Conservation (phyloP, 1,140 invertebrate genomes). For the Eumaeus atala region DNA sequence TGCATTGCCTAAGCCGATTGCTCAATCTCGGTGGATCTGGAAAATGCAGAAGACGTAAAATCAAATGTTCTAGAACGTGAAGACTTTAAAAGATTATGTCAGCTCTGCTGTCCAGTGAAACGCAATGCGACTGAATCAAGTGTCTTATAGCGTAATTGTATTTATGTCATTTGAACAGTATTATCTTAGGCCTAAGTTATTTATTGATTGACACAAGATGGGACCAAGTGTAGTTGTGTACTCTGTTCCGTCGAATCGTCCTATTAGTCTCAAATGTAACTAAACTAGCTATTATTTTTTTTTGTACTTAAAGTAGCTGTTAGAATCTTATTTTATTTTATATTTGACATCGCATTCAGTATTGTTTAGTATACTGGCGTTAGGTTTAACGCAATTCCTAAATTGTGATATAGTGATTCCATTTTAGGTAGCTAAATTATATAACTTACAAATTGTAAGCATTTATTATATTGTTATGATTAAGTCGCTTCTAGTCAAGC, state of each 20-base stretch:
- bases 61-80: slow-evolving; percentile 8
- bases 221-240: slow-evolving; percentile 67
- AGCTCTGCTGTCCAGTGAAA: slow-evolving; percentile 21
- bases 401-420: slow-evolving; percentile 65
- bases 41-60: neutral
- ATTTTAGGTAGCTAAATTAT: slow-evolving; percentile 37
- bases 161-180: slow-evolving; percentile 56
- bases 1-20: neutral
- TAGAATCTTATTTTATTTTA: slow-evolving; percentile 13
- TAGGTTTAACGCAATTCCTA: slow-evolving; percentile 55
- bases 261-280: slow-evolving; percentile 13
- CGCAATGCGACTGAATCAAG: slow-evolving; percentile 47
- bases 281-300: slow-evolving; percentile 12
- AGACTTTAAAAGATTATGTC: slow-evolving; percentile 17
- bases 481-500: slow-evolving; percentile 59
- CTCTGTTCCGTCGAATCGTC: slow-evolving; percentile 30
- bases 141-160: slow-evolving; percentile 44
- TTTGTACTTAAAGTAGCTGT: slow-evolving; percentile 28
- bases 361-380: slow-evolving; percentile 42
- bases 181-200: slow-evolving; percentile 55
- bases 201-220: slow-evolving; percentile 47
- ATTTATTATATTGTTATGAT: slow-evolving; percentile 30
- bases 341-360: slow-evolving; percentile 50
- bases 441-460: slow-evolving; percentile 31
- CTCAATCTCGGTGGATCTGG: neutral